Evolutionary conservation across 2,888 invertebrate genomes (phyloP).

Genomic region (Corbicula japonica): DNA sequence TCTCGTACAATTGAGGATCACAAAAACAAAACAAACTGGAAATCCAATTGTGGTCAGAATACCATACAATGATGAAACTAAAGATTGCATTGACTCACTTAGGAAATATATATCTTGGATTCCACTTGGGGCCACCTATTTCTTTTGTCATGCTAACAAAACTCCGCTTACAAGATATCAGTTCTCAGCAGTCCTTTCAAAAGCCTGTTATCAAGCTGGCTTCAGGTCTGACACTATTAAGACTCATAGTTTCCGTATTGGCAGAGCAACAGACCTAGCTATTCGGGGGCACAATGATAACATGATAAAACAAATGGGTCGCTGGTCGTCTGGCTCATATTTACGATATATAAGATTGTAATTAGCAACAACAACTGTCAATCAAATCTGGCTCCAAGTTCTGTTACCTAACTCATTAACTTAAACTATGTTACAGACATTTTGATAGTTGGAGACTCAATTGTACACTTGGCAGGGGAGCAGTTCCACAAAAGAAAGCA

Average conservation of each 20-base stretch:
- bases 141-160: conserved; percentile 31
- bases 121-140: neutral
- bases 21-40: conserved; percentile 40
- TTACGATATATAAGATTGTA: conserved; percentile 23
- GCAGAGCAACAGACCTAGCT: conserved; percentile 33
- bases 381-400: neutral
- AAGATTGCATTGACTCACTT: neutral
- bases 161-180: conserved; percentile 33
- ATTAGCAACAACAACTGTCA: neutral
- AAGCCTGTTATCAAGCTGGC: conserved; percentile 13
- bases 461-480: conserved; percentile 30
- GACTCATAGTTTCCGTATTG: conserved; percentile 46
- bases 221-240: neutral
- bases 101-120: neutral
- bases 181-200: conserved; percentile 35
- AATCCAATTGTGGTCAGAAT: too few relatives aligned
- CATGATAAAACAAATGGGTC: conserved; percentile 41
- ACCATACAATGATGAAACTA: conserved; percentile 6
- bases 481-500: neutral
- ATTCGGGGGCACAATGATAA: conserved; percentile 16
- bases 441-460: conserved; percentile 41
- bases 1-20: conserved; percentile 7
- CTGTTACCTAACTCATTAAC: neutral
- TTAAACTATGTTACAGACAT: conserved; percentile 25
- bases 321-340: conserved; percentile 38